Evolutionary conservation across 2,797 vertebrate species (phyloP).

Genomic region (Rhadinocentrus ornatus): DNA sequence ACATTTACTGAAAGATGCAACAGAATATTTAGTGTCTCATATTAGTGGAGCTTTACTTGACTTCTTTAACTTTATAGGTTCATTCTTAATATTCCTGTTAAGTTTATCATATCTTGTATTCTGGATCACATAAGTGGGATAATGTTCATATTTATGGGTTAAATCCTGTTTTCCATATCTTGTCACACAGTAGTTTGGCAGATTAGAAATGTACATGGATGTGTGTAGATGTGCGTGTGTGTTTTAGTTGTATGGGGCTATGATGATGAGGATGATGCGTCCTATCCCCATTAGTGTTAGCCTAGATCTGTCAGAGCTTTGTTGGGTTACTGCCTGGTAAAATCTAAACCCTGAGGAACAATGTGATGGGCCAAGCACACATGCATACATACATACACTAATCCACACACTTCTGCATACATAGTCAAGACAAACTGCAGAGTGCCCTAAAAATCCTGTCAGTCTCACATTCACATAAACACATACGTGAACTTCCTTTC

Average conservation of each 20-base stretch:
- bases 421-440: conserved; percentile 8
- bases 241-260: conserved; percentile 38
- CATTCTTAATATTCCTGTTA: conserved; percentile 7
- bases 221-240: conserved; percentile 10
- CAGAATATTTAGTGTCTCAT: conserved; percentile 24
- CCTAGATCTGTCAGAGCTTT: conserved; percentile 83
- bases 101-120: conserved; percentile 18
- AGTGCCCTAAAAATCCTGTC: conserved; percentile 37
- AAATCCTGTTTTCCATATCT: conserved; percentile 42
- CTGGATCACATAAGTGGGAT: conserved; percentile 44
- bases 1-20: conserved; percentile 7
- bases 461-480: conserved; percentile 27
- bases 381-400: conserved; percentile 23
- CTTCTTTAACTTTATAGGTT: conserved; percentile 21
- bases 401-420: conserved; percentile 25
- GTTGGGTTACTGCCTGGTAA: conserved; percentile 70
- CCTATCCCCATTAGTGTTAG: conserved; percentile 82
- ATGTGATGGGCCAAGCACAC: conserved; percentile 59
- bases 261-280: conserved; percentile 71
- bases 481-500: conserved; percentile 41
- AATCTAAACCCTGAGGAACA: conserved; percentile 71
- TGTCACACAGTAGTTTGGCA: conserved; percentile 30
- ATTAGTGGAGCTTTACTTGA: conserved; percentile 1
- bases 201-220: conserved; percentile 31
- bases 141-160: conserved; percentile 50